phyloP scores from a whole-genome alignment of 1,140 invertebrate genomes.

The Dreissena polymorpha region DNA sequence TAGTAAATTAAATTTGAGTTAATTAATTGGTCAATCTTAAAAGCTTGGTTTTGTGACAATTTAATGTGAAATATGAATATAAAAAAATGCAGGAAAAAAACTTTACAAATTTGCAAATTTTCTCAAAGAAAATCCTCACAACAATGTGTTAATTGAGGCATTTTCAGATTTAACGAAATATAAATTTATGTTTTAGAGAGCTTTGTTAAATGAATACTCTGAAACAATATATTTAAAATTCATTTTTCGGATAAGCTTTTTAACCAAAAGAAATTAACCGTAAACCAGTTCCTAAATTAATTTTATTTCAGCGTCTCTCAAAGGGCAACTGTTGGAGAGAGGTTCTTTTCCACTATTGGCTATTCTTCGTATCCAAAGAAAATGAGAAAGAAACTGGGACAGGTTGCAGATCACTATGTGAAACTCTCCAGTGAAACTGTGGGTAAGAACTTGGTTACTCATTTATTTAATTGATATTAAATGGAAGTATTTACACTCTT shows the following conservation, averaged over 20 bases:
- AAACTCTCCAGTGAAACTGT: slow-evolving; percentile 58
- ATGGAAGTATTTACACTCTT: too few relatives aligned
- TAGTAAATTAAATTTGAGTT: too few relatives aligned
- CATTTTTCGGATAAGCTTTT: neutral
- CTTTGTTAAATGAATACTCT: neutral
- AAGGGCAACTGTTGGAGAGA: slow-evolving; percentile 85
- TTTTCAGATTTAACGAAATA: neutral
- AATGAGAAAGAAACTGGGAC: slow-evolving; percentile 86
- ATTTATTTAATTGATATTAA: too few relatives aligned
- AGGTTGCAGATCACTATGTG: slow-evolving; percentile 84
- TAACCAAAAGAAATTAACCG: neutral
- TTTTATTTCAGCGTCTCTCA: slow-evolving; percentile 66
- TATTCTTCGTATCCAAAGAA: slow-evolving; percentile 87
- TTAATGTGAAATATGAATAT: too few relatives aligned
- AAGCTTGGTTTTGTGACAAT: too few relatives aligned
- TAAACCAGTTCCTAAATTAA: neutral
- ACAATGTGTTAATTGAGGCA: too few relatives aligned
- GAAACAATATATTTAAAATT: neutral
- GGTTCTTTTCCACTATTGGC: slow-evolving; percentile 88
- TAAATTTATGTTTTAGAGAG: neutral
- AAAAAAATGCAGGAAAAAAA: too few relatives aligned
- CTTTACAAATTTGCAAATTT: too few relatives aligned
- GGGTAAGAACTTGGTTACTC: slow-evolving; percentile 1
- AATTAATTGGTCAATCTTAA: too few relatives aligned
- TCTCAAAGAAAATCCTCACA: too few relatives aligned